phyloP scores from a whole-genome alignment of 2,888 invertebrate genomes.

The Auanema freiburgensis region DNA sequence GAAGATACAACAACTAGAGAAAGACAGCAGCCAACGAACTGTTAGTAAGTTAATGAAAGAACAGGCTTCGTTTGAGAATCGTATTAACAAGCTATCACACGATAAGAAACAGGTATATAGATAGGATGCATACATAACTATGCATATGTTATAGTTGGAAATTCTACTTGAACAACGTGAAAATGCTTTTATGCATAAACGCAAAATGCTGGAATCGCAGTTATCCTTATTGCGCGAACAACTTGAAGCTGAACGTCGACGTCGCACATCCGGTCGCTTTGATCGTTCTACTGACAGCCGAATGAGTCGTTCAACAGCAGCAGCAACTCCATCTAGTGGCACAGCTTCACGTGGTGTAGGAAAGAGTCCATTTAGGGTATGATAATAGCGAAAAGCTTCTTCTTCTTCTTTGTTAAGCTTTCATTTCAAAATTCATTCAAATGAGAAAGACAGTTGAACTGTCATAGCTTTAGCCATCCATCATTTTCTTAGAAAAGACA shows the following conservation, averaged over 20 bases:
- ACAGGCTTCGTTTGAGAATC: constrained; percentile 38
- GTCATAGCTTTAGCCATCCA: constrained; percentile 17
- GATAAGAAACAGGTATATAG: constrained; percentile 53
- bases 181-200: constrained; percentile 44
- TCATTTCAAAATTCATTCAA: constrained; percentile 1
- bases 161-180: constrained; percentile 47
- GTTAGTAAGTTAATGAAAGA: constrained; percentile 46
- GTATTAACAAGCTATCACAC: constrained; percentile 38
- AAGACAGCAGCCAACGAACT: constrained; percentile 39
- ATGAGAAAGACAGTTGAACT: not conserved
- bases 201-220: constrained; percentile 48
- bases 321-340: not conserved
- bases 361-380: constrained; percentile 24
- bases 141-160: constrained; percentile 38
- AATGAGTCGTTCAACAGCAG: constrained; percentile 14
- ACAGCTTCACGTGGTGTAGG: too few relatives aligned
- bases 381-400: not conserved
- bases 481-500: too few relatives aligned
- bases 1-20: constrained; percentile 47
- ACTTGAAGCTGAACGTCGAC: constrained; percentile 46
- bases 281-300: constrained; percentile 16
- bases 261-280: constrained; percentile 24
- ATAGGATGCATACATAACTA: not conserved
- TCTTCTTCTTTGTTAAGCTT: too few relatives aligned
- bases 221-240: constrained; percentile 50